Percentiles rank a stretch among this genome's conserved stretches.
phyloP scores from a whole-genome alignment of 2,113 vertebrate species.

The Brachionichthys hirsutus region DNA sequence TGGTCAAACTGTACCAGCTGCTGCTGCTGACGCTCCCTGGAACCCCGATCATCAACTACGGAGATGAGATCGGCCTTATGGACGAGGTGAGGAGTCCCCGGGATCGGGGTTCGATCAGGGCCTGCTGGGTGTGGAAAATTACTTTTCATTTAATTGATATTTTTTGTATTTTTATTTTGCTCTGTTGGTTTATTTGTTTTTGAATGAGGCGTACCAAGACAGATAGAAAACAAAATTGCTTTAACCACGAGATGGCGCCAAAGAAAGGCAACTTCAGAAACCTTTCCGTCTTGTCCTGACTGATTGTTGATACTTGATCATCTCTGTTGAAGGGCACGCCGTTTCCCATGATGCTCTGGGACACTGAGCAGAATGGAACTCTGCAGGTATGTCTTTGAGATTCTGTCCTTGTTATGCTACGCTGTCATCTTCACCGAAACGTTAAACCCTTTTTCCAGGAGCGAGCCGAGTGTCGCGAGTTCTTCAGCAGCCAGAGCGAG shows the following conservation, averaged over 20 bases:
- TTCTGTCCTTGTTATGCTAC: no score
- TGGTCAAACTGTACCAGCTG: conserved; percentile 76
- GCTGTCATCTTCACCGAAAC: no score
- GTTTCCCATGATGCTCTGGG: conserved; percentile 73
- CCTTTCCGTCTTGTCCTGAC: no score
- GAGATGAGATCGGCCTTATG: conserved; percentile 83
- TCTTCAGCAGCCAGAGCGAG: conserved; percentile 75
- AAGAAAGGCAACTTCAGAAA: not conserved
- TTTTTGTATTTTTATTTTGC: no score
- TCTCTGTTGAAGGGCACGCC: conserved; percentile 33
- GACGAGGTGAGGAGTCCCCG: conserved; percentile 54
- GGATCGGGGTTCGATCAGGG: no score
- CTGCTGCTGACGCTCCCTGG: conserved; percentile 85
- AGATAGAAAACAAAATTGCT: no score
- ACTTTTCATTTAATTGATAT: no score
- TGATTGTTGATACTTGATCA: not conserved
- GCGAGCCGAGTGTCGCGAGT: not conserved
- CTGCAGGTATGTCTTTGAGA: conserved; percentile 45
- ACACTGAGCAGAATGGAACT: conserved; percentile 57
- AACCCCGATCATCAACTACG: conserved; percentile 82
- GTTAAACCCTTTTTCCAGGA: conserved; percentile 54
- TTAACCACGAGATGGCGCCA: not conserved
- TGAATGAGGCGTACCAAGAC: no score
- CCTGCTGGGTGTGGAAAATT: no score
- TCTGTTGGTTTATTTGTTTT: no score